Evolutionary conservation across 1,140 invertebrate species (phyloP).

Genomic region (Centruroides vittatus): DNA sequence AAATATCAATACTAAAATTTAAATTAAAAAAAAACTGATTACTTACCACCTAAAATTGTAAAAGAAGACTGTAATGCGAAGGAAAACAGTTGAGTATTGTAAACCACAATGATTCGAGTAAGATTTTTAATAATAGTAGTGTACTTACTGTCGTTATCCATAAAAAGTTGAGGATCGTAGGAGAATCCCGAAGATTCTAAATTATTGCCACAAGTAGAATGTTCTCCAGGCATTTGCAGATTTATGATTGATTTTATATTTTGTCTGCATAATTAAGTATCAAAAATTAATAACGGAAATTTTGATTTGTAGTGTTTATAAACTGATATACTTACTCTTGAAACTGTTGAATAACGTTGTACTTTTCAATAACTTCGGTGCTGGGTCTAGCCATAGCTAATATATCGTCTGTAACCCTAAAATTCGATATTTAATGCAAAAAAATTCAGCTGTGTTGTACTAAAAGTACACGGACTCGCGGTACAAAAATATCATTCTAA

Average conservation of each 20-base stretch:
- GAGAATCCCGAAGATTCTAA: constrained; percentile 56
- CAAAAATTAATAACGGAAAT: not conserved
- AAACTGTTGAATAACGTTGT: constrained; percentile 63
- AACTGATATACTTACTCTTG: constrained; percentile 39
- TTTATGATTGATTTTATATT: constrained; percentile 71
- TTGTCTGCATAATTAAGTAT: constrained; percentile 36
- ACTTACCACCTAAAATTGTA: constrained; percentile 57
- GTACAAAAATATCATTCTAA: too few relatives aligned
- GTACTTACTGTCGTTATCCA: constrained; percentile 63
- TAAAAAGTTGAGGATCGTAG: constrained; percentile 61
- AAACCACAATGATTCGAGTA: not conserved
- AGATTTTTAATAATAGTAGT: not conserved
- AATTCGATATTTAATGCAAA: too few relatives aligned
- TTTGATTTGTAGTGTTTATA: not conserved
- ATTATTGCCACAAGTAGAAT: constrained; percentile 55
- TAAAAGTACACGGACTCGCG: not conserved
- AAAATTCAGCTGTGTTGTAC: too few relatives aligned
- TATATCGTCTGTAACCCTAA: constrained; percentile 72
- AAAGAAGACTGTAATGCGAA: constrained; percentile 48
- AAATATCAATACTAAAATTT: too few relatives aligned
- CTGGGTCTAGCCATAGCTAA: constrained; percentile 74
- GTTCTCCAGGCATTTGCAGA: constrained; percentile 68
- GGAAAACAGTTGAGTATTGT: not conserved
- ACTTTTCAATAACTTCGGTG: constrained; percentile 51
- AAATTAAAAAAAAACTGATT: too few relatives aligned